Evolutionary conservation across 92 coral and sea anemone species (phyloP).

Genomic region (Palythoa grandis): DNA sequence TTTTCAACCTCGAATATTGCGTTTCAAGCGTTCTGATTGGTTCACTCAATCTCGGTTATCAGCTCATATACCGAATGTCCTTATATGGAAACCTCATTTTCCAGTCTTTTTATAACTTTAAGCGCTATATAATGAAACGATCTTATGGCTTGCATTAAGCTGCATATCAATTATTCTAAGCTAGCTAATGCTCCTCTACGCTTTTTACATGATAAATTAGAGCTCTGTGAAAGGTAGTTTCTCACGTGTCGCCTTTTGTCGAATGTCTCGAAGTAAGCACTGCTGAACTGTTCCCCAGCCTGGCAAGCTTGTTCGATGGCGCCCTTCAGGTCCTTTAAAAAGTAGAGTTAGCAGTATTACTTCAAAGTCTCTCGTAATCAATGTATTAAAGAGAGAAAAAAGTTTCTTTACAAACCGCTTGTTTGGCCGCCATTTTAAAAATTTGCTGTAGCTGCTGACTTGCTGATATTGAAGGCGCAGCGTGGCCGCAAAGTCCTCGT

Average conservation of each 20-base stretch:
- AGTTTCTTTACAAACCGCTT: constrained; percentile 53
- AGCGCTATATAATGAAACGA: no score
- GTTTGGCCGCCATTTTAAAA: constrained; percentile 77
- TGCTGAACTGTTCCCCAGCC: constrained; percentile 91
- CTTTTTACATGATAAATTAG: no score
- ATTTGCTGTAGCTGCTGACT: constrained; percentile 47
- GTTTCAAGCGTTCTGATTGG: no score
- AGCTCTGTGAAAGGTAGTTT: not conserved
- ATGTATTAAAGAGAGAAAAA: not conserved
- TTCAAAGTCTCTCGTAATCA: not conserved
- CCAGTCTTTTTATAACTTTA: no score
- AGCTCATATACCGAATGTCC: no score
- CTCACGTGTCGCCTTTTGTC: constrained; percentile 98
- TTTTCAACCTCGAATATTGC: no score
- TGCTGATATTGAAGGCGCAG: constrained; percentile 29
- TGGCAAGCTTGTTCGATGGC: constrained; percentile 89
- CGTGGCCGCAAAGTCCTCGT: constrained; percentile 38
- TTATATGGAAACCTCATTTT: no score
- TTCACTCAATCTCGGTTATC: no score
- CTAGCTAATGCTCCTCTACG: no score
- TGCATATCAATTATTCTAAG: no score
- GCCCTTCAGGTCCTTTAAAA: constrained; percentile 69
- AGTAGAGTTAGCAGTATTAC: not conserved
- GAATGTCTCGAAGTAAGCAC: constrained; percentile 90
- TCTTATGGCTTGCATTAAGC: no score